A percentile compares a stretch with the other conserved stretches of the same genome.
phyloP scores from a whole-genome alignment of 1,140 invertebrate species.

The Phenacoccus solenopsis region DNA sequence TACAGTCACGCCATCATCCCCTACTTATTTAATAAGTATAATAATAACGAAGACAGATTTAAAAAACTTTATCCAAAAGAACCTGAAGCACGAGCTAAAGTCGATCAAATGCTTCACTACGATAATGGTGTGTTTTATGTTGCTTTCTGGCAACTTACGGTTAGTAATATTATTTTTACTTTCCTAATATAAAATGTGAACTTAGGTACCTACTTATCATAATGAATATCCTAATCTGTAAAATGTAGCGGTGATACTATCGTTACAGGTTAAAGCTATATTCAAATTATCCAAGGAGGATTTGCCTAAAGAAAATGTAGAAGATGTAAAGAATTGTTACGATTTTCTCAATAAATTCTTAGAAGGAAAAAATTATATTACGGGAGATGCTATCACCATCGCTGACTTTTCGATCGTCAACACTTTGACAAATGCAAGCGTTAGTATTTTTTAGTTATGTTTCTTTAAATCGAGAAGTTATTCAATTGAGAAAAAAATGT shows the following conservation, averaged over 20 bases:
- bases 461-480: too few relatives aligned
- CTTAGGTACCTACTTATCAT: too few relatives aligned
- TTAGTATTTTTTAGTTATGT: constrained; percentile 29
- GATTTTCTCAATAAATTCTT: constrained; percentile 38
- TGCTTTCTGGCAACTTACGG: background rate
- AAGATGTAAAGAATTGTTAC: constrained; percentile 41
- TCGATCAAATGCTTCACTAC: constrained; percentile 43
- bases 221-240: background rate
- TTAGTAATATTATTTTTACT: background rate
- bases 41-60: constrained; percentile 35
- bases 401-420: constrained; percentile 54
- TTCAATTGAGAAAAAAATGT: background rate
- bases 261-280: constrained; percentile 29
- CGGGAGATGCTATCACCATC: constrained; percentile 53
- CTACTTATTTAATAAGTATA: constrained; percentile 44
- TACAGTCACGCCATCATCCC: constrained; percentile 43
- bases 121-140: constrained; percentile 34
- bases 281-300: constrained; percentile 21
- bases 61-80: constrained; percentile 42
- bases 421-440: constrained; percentile 50
- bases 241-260: too few relatives aligned
- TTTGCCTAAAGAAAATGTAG: background rate
- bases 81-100: constrained; percentile 37
- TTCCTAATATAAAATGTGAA: too few relatives aligned
- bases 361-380: constrained; percentile 28